Conservation (phyloP, 2,888 invertebrate genomes). For the Catocala fraxini region DNA sequence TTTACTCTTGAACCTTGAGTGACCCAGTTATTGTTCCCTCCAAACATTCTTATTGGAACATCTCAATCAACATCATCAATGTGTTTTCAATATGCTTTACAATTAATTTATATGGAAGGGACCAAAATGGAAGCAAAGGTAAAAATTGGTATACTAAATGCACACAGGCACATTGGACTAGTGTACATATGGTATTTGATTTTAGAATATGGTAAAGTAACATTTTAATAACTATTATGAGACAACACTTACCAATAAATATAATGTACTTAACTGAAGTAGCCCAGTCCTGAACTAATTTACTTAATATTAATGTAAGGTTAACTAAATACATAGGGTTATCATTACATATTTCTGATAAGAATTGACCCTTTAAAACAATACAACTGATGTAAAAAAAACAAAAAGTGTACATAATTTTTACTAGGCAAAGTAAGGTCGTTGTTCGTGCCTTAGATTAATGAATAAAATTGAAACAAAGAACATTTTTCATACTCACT, state of each 20-base stretch:
- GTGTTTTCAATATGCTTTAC: too few relatives aligned
- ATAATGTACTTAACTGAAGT: neutral
- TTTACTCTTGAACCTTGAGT: slow-evolving; percentile 3
- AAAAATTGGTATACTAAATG: too few relatives aligned
- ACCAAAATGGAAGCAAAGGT: too few relatives aligned
- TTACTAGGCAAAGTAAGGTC: slow-evolving; percentile 34
- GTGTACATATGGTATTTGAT: too few relatives aligned
- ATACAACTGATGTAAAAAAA: slow-evolving; percentile 32
- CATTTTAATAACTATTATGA: neutral
- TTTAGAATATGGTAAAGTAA: too few relatives aligned
- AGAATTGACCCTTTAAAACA: slow-evolving; percentile 28
- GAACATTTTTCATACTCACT: slow-evolving; percentile 63
- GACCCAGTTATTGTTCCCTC: slow-evolving; percentile 2
- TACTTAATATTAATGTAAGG: slow-evolving; percentile 25
- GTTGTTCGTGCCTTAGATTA: slow-evolving; percentile 31
- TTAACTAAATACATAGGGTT: slow-evolving; percentile 46
- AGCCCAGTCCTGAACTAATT: slow-evolving; percentile 17
- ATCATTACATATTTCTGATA: slow-evolving; percentile 41
- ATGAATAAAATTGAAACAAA: slow-evolving; percentile 50
- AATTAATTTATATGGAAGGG: too few relatives aligned
- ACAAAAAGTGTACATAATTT: slow-evolving; percentile 30
- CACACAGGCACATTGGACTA: too few relatives aligned
- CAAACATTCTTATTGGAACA: neutral
- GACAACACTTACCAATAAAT: slow-evolving; percentile 32
- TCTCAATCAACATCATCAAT: slow-evolving; percentile 17